Conservation (phyloP, 2,888 invertebrate genomes). For the Thereva unica region DNA sequence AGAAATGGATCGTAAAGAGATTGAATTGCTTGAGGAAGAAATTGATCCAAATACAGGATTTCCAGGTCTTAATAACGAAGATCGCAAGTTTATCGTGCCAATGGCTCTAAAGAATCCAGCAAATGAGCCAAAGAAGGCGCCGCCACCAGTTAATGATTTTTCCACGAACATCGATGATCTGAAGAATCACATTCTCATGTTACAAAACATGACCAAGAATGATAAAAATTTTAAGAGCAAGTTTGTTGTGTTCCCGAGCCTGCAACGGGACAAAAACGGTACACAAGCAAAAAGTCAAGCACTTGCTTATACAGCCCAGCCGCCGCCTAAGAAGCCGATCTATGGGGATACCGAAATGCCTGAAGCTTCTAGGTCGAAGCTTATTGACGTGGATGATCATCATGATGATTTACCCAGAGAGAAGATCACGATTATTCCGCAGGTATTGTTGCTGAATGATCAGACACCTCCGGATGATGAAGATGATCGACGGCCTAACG, state of each 20-base stretch:
- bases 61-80: slow-evolving; percentile 39
- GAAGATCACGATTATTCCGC: slow-evolving; percentile 53
- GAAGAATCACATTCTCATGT: slow-evolving; percentile 56
- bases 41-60: slow-evolving; percentile 49
- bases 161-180: slow-evolving; percentile 57
- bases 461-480: slow-evolving; percentile 48
- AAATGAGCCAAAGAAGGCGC: slow-evolving; percentile 46
- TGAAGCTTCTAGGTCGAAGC: slow-evolving; percentile 20
- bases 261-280: slow-evolving; percentile 51
- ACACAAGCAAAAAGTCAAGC: slow-evolving; percentile 39
- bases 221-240: slow-evolving; percentile 57
- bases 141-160: slow-evolving; percentile 45
- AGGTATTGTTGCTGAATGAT: slow-evolving; percentile 55
- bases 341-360: slow-evolving; percentile 12
- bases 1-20: slow-evolving; percentile 57
- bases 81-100: slow-evolving; percentile 57
- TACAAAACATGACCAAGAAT: slow-evolving; percentile 57
- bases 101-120: slow-evolving; percentile 57
- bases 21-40: slow-evolving; percentile 54
- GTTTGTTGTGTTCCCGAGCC: slow-evolving; percentile 57
- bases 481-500: slow-evolving; percentile 43
- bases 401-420: slow-evolving; percentile 46
- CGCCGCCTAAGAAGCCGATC: not conserved
- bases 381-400: slow-evolving; percentile 46
- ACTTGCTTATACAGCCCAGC: not conserved